A percentile compares a stretch with the other conserved stretches of the same genome.
phyloP scores from a whole-genome alignment of 2,888 invertebrate species.

The Trichogramma dendrolimi region DNA sequence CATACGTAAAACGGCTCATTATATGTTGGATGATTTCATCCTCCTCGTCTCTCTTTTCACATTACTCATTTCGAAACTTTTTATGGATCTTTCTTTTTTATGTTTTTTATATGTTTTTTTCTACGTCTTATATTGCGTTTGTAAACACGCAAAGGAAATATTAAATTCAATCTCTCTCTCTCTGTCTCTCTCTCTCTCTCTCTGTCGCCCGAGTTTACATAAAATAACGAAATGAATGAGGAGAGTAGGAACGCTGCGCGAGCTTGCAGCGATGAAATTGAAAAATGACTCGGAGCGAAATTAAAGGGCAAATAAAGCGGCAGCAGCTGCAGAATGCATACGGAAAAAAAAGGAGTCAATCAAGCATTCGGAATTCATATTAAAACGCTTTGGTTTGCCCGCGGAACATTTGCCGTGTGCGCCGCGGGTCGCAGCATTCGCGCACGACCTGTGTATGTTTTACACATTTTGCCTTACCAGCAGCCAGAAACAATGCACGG shows the following conservation, averaged over 20 bases:
- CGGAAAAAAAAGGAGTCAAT: not conserved
- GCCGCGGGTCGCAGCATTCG: no score
- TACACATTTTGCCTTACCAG: not conserved
- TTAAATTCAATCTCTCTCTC: slow-evolving; percentile 11
- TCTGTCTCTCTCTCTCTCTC: not conserved
- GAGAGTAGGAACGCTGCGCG: not conserved
- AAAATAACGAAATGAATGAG: not conserved
- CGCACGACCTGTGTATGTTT: not conserved
- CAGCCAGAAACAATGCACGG: not conserved
- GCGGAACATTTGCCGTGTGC: no score
- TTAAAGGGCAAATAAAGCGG: not conserved
- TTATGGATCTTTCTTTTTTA: no score
- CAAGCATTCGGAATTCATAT: not conserved
- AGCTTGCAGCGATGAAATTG: not conserved
- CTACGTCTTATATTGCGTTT: no score
- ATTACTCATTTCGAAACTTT: no score
- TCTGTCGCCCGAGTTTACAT: not conserved
- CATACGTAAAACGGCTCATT: no score
- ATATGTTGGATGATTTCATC: no score
- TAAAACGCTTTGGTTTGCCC: not conserved
- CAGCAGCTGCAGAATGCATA: not conserved
- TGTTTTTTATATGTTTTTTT: no score
- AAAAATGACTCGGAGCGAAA: no score
- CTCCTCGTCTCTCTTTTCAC: no score
- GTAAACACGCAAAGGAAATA: not conserved